A percentile compares a stretch with the other conserved stretches of the same genome.
These are phyloP conservation scores for Xiphophorus maculatus DNA, from an alignment of 2,113 vertebrate genomes.

Conservation along the genomic window DNA sequence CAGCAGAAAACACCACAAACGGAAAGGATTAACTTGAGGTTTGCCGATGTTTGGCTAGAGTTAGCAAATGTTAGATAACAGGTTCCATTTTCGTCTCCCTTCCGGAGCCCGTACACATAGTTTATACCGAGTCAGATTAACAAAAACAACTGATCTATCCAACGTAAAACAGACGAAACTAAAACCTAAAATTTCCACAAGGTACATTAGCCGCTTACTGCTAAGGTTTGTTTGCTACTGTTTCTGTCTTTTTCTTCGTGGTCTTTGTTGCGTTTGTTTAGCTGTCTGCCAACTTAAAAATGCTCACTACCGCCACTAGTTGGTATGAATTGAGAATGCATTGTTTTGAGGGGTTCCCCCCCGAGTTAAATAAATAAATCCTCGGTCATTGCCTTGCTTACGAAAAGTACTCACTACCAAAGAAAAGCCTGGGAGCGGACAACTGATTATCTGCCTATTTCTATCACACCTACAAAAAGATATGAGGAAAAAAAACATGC, in stretches of 20 bases:
- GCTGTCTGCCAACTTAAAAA: not conserved
- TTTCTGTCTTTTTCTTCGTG: conserved; percentile 22
- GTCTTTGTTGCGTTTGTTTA: conserved; percentile 11
- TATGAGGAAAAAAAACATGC: not conserved
- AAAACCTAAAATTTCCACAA: not conserved
- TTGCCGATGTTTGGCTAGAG: conserved; percentile 33
- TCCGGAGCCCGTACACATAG: not conserved
- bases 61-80: conserved; percentile 41
- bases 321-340: not conserved
- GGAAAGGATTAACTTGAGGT: conserved; percentile 48
- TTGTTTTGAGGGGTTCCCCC: too few relatives aligned
- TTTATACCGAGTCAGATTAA: not conserved
- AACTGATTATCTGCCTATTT: not conserved
- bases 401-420: not conserved
- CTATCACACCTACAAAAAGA: not conserved
- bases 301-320: not conserved
- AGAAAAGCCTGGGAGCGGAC: not conserved
- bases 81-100: not conserved
- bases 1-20: conserved; percentile 5
- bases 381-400: too few relatives aligned
- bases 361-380: not conserved
- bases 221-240: conserved; percentile 59
- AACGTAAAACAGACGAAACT: not conserved
- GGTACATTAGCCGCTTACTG: conserved; percentile 11
- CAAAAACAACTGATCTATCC: not conserved